Evolutionary conservation across 2,113 vertebrate genomes (phyloP), one percentile per base, ranked within the genome.

Genomic region (Prionailurus viverrinus): DNA sequence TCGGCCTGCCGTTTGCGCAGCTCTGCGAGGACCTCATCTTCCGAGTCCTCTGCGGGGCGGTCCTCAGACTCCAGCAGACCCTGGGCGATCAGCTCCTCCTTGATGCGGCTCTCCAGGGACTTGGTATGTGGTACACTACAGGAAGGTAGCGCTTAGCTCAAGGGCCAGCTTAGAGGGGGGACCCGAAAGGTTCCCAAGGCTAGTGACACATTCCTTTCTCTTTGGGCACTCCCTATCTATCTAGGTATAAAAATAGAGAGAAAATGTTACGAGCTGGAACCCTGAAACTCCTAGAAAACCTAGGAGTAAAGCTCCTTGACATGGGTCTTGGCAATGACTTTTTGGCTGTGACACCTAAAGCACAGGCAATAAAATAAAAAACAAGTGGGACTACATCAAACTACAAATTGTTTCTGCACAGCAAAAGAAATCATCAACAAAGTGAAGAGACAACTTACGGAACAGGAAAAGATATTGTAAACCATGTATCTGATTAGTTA

Each of bases 71-170:
- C 99, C 98, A 99, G 98, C 89, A 99, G 98, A 39, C 99, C 99
- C 98, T 99, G 99, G 23, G 99, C 99, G 0, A 99, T 99, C 98
- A 99, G 98, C 98, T 99, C 99, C 98, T 99, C 99, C 98, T 99
- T 99, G 98, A 99, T 99, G 65, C 99, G 99, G 4, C 99, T 99
- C 98, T 99, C 99, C 96, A 99, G 98, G 0, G 99, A 99, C 85
- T 99, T 99, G 2, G 99, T 99, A 97, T 99, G 99, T 1, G 99
- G 99, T 74, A 99, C 99, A 0, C 99, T 99, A 98, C 6, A 7
- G 65, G 36, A 69, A 88, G 88, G 53, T 41, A 21, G 51, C 65
- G 29, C 53, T 88, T 16, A 55, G 93, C n/a, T n/a, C 29, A 13
- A 69, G 41, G 39, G 91, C 33, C 12, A 53, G 87, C 23, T 41